Percentiles rank a stretch among this genome's conserved stretches.
These are phyloP conservation scores for Melolontha melolontha DNA, from an alignment of 2,888 invertebrate genomes.

Conservation along the genomic window DNA sequence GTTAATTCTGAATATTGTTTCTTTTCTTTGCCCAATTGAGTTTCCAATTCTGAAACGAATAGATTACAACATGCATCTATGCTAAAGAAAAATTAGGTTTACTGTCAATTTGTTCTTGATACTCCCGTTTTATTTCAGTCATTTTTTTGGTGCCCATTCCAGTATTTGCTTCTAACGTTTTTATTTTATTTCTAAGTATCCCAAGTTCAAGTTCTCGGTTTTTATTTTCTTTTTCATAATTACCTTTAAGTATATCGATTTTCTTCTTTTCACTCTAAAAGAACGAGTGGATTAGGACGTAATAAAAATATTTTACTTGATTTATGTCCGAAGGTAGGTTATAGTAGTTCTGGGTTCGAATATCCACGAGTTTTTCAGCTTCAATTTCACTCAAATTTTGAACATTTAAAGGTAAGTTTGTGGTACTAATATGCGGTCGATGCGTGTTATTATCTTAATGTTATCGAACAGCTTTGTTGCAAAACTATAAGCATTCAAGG, in stretches of 20 bases:
- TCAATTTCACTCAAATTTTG: too few species aligned
- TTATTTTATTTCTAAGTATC: conserved; percentile 80
- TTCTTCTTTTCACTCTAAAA: conserved; percentile 75
- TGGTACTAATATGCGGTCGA: too few species aligned
- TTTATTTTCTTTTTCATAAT: conserved; percentile 80
- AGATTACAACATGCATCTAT: background rate
- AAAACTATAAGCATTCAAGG: too few species aligned
- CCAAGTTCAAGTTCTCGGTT: conserved; percentile 83
- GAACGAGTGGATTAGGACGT: too few species aligned
- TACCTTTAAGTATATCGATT: conserved; percentile 74
- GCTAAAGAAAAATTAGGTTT: conserved; percentile 56
- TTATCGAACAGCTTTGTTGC: too few species aligned
- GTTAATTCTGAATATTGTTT: conserved; percentile 85
- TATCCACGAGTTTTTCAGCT: too few species aligned
- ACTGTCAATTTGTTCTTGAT: conserved; percentile 78
- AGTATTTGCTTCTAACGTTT: conserved; percentile 72
- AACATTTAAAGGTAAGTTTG: too few species aligned
- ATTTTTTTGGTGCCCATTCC: conserved; percentile 73
- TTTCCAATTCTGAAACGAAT: conserved; percentile 73
- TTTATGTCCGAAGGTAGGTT: too few species aligned
- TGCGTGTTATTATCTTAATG: too few species aligned
- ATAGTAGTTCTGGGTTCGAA: too few species aligned
- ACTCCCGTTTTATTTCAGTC: conserved; percentile 76
- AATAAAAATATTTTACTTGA: too few species aligned
- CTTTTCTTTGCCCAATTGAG: conserved; percentile 74